These are phyloP conservation scores for Calephelis virginiensis DNA, from an alignment of 1,140 invertebrate species.

Conservation along the genomic window DNA sequence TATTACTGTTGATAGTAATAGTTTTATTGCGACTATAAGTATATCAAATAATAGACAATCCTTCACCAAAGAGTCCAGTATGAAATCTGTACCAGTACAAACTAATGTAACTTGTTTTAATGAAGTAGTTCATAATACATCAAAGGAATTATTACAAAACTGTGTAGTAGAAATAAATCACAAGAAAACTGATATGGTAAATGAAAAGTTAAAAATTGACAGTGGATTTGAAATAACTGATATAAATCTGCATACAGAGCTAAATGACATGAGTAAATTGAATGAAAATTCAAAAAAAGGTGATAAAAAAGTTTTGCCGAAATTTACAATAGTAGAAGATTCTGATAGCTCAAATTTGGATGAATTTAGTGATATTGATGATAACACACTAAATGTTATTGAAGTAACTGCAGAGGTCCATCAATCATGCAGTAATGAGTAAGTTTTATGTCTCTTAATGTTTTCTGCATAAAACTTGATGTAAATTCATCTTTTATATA, in stretches of 20 bases:
- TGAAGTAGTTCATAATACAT: slow-evolving; percentile 14
- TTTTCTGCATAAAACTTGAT: no score
- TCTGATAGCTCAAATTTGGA: slow-evolving; percentile 37
- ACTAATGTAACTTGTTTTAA: slow-evolving; percentile 34
- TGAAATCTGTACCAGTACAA: slow-evolving; percentile 44
- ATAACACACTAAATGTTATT: slow-evolving; percentile 23
- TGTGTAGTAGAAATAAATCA: not conserved
- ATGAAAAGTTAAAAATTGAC: not conserved
- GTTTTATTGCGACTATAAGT: slow-evolving; percentile 43
- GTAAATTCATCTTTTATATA: no score
- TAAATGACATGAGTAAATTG: not conserved
- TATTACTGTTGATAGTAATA: slow-evolving; percentile 44
- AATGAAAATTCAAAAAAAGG: not conserved
- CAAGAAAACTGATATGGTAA: not conserved
- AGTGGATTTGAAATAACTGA: not conserved
- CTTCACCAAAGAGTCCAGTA: slow-evolving; percentile 19
- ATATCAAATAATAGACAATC: slow-evolving; percentile 26
- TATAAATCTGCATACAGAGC: not conserved
- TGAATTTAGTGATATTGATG: slow-evolving; percentile 36
- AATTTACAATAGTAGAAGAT: slow-evolving; percentile 48
- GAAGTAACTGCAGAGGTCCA: slow-evolving; percentile 52
- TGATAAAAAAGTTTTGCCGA: slow-evolving; percentile 5
- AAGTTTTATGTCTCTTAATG: slow-evolving; percentile 32
- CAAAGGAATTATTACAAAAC: not conserved
- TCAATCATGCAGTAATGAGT: slow-evolving; percentile 43